Evolutionary conservation across 1,140 invertebrate species (phyloP).

Genomic region (Drosophila lowei): DNA sequence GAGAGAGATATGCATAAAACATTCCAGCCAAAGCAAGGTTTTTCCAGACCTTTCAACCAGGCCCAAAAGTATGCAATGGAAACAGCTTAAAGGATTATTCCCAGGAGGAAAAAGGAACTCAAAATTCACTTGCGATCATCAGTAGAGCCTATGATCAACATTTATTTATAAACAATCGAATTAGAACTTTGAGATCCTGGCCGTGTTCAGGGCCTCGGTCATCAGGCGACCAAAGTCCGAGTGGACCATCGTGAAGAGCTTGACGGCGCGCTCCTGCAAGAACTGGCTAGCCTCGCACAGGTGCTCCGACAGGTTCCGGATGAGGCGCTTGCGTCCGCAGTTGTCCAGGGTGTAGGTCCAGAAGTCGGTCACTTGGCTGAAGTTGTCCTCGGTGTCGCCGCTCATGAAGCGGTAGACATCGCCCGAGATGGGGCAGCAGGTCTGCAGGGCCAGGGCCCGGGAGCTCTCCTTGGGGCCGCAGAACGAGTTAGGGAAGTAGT

Average conservation of each 20-base stretch:
- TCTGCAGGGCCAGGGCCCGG: slow-evolving; percentile 52
- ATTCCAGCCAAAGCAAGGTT: not conserved
- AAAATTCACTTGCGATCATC: too few species aligned
- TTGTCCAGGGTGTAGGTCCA: slow-evolving; percentile 91
- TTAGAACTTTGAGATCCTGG: slow-evolving; percentile 85
- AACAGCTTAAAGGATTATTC: too few species aligned
- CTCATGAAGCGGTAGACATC: slow-evolving; percentile 90
- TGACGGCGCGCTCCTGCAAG: slow-evolving; percentile 91
- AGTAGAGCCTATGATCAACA: too few species aligned
- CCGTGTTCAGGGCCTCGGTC: slow-evolving; percentile 85
- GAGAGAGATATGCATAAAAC: too few species aligned
- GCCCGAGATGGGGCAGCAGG: slow-evolving; percentile 83
- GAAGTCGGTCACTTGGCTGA: slow-evolving; percentile 91
- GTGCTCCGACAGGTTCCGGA: slow-evolving; percentile 91
- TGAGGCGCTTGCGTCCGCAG: slow-evolving; percentile 88
- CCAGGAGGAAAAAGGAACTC: too few species aligned
- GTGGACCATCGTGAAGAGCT: slow-evolving; percentile 88
- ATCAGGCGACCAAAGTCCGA: slow-evolving; percentile 87
- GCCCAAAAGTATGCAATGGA: slow-evolving; percentile 24
- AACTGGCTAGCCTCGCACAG: slow-evolving; percentile 91
- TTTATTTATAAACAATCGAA: too few species aligned
- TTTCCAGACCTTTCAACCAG: not conserved
- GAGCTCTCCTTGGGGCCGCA: slow-evolving; percentile 86
- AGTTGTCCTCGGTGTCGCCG: slow-evolving; percentile 94
- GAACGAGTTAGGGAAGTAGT: slow-evolving; percentile 96